A percentile compares a stretch with the other conserved stretches of the same genome.
These are phyloP conservation scores for Ormyrus labotus DNA, from an alignment of 2,888 invertebrate genomes.

Conservation along the genomic window DNA sequence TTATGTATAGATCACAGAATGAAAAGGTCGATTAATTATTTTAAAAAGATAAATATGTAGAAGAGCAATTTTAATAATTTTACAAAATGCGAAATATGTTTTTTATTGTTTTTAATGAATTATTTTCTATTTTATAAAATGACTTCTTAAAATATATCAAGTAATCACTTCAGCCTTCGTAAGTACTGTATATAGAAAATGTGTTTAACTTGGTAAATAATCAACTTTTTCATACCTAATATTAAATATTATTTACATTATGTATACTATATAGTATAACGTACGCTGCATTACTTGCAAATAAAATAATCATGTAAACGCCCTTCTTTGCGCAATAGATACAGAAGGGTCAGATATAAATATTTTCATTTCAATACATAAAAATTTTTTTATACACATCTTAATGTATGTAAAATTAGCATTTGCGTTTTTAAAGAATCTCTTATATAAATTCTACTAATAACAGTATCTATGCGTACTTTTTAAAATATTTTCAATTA, in stretches of 20 bases:
- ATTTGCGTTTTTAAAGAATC: slow-evolving; percentile 31
- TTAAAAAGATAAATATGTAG: neutral
- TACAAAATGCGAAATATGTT: slow-evolving; percentile 2
- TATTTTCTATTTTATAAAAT: slow-evolving; percentile 8
- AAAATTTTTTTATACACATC: slow-evolving; percentile 11
- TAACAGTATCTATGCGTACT: slow-evolving; percentile 26
- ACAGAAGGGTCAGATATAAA: slow-evolving; percentile 9
- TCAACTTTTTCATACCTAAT: slow-evolving; percentile 36
- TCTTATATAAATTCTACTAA: slow-evolving; percentile 26
- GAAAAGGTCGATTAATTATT: slow-evolving; percentile 29
- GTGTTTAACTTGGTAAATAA: slow-evolving; percentile 26
- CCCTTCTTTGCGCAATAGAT: slow-evolving; percentile 7
- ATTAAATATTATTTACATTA: slow-evolving; percentile 28
- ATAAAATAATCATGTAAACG: slow-evolving; percentile 25
- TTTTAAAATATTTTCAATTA: slow-evolving; percentile 50
- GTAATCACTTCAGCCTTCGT: slow-evolving; percentile 19
- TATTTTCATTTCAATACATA: slow-evolving; percentile 24
- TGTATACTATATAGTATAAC: neutral
- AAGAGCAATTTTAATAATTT: neutral
- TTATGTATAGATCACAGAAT: slow-evolving; percentile 19
- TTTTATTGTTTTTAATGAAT: neutral
- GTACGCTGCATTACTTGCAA: neutral
- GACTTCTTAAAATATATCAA: neutral
- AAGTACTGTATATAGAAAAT: slow-evolving; percentile 49
- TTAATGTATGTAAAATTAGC: slow-evolving; percentile 21